Conservation (phyloP, 2,113 vertebrate genomes). For the Scolopax mira region DNA sequence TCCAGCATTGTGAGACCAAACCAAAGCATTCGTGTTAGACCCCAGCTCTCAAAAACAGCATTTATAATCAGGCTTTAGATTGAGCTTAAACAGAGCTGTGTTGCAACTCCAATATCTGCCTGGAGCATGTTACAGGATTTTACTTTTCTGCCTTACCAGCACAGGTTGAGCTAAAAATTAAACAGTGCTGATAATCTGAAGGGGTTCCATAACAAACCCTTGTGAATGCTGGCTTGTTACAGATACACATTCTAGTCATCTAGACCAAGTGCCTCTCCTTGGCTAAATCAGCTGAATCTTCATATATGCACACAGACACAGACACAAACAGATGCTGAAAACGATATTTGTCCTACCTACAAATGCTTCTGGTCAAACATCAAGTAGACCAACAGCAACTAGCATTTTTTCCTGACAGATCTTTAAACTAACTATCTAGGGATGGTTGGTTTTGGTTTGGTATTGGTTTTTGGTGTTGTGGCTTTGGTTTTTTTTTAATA, state of each 20-base stretch:
- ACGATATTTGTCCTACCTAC: background rate
- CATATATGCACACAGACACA: background rate
- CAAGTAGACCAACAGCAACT: background rate
- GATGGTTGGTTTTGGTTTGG: too few relatives aligned
- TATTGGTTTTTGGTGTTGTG: background rate
- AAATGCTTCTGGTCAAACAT: background rate
- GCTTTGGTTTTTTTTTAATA: background rate
- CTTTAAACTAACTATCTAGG: background rate
- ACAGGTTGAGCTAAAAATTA: background rate
- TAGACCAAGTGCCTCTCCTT: background rate
- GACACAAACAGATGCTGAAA: background rate
- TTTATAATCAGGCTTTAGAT: background rate
- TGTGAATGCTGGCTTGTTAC: background rate
- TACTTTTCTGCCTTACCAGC: background rate
- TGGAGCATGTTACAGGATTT: background rate
- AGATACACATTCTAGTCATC: background rate
- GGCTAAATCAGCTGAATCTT: background rate
- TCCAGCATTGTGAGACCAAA: background rate
- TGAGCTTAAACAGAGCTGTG: background rate
- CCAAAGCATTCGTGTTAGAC: background rate
- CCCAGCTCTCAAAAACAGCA: background rate
- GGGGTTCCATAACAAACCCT: background rate
- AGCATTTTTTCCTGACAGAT: background rate
- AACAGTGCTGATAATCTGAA: background rate
- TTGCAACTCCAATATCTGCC: background rate